Conservation (phyloP, 2,797 vertebrate species). For the Microctenopoma steveboyesi region DNA sequence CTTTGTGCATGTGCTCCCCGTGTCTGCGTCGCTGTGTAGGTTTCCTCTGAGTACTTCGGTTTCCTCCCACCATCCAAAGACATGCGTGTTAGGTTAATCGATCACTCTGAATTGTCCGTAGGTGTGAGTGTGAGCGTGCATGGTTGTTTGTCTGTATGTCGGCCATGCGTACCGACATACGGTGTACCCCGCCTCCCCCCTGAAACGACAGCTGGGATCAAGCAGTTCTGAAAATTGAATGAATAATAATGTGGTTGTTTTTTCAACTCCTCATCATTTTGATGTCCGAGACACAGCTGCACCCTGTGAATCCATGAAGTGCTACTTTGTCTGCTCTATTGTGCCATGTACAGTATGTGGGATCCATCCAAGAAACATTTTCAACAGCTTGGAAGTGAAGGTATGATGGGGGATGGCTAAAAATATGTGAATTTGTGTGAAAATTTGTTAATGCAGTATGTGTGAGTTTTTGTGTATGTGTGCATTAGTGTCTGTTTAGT, state of each 20-base stretch:
- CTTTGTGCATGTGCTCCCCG: no score
- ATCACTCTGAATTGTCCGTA: no score
- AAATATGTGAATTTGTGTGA: constrained; percentile 49
- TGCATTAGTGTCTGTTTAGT: constrained; percentile 51
- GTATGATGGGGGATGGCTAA: constrained; percentile 50
- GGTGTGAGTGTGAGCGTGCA: no score
- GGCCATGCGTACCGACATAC: no score
- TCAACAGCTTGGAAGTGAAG: constrained; percentile 28
- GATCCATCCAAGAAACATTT: constrained; percentile 74
- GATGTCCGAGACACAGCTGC: constrained; percentile 27
- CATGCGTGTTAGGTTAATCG: no score
- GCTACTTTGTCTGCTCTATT: constrained; percentile 59
- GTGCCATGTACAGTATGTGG: constrained; percentile 52
- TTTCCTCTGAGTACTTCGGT: no score
- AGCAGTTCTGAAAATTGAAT: no score
- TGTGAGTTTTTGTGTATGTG: constrained; percentile 16
- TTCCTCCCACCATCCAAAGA: no score
- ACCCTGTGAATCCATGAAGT: constrained; percentile 46
- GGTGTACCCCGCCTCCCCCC: no score
- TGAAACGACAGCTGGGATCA: no score
- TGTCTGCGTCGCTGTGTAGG: no score
- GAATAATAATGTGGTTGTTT: not conserved
- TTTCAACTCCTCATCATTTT: not conserved
- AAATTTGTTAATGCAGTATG: constrained; percentile 10
- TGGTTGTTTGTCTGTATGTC: no score